Percentiles rank a stretch among this genome's conserved stretches.
These are phyloP conservation scores for Acronicta psi DNA, from an alignment of 2,888 invertebrate genomes.

Conservation along the genomic window DNA sequence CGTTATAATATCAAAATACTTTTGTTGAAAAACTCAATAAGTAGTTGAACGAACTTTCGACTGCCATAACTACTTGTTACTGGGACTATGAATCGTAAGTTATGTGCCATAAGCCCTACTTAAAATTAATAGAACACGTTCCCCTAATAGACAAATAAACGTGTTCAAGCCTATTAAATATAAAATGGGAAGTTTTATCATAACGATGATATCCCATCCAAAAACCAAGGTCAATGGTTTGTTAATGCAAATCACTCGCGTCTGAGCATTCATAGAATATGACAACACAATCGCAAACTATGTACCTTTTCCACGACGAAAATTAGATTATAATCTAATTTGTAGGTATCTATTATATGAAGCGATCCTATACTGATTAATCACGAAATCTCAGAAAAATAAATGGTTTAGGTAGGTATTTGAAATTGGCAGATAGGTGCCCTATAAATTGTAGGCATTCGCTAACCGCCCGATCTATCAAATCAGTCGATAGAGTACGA, in stretches of 20 bases:
- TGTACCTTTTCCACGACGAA: conserved; percentile 32
- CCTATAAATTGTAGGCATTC: too few relatives aligned
- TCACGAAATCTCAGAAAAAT: too few relatives aligned
- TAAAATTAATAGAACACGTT: conserved; percentile 31
- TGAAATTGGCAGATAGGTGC: too few relatives aligned
- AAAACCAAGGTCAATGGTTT: conserved; percentile 58
- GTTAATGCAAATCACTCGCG: conserved; percentile 58
- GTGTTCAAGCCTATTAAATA: conserved; percentile 35
- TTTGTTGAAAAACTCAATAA: too few relatives aligned
- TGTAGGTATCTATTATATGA: too few relatives aligned
- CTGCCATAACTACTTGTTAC: not conserved
- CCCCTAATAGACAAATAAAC: conserved; percentile 27
- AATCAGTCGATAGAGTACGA: too few relatives aligned
- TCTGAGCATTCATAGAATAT: conserved; percentile 45
- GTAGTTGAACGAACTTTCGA: conserved; percentile 11
- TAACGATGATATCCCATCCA: conserved; percentile 48
- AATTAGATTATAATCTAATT: too few relatives aligned
- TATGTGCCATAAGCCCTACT: conserved; percentile 22
- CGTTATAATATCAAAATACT: not conserved
- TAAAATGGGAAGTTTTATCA: conserved; percentile 42
- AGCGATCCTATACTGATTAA: too few relatives aligned
- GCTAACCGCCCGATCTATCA: too few relatives aligned
- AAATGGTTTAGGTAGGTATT: too few relatives aligned
- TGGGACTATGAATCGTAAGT: conserved; percentile 12
- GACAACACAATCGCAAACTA: conserved; percentile 48